Conservation (phyloP, 2,888 invertebrate species). For the Ligdia adustata region DNA sequence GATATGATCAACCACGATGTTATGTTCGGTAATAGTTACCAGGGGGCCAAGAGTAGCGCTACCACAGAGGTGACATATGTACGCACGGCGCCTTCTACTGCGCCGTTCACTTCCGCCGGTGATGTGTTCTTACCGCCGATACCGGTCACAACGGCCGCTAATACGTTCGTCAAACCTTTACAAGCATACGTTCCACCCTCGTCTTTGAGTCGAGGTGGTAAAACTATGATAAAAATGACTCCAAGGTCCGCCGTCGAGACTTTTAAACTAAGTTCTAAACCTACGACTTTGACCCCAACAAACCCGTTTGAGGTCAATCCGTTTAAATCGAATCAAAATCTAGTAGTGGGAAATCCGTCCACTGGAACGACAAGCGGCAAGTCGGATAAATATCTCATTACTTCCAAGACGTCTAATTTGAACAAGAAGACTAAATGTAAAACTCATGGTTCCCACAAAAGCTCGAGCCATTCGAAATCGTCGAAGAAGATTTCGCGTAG, state of each 20-base stretch:
- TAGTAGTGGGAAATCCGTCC: not conserved
- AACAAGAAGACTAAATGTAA: slow-evolving; percentile 4
- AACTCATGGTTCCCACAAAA: slow-evolving; percentile 1
- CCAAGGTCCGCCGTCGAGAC: not conserved
- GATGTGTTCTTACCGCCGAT: slow-evolving; percentile 9
- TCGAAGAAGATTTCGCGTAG: not conserved
- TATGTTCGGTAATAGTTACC: slow-evolving; percentile 1
- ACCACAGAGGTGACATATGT: slow-evolving; percentile 5
- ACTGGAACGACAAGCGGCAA: not conserved
- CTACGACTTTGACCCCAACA: not conserved
- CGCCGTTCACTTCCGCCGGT: slow-evolving; percentile 7
- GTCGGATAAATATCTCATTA: not conserved
- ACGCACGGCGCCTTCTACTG: not conserved
- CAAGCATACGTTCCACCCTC: not conserved
- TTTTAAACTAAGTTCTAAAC: not conserved
- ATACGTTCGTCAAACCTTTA: slow-evolving; percentile 10
- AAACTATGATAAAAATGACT: not conserved
- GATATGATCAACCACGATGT: slow-evolving; percentile 16
- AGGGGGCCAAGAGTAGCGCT: not conserved
- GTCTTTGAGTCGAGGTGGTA: not conserved
- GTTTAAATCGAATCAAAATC: not conserved
- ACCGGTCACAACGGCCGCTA: not conserved
- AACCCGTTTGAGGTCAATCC: not conserved
- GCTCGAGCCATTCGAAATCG: slow-evolving; percentile 1
- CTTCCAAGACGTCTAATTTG: not conserved